Evolutionary conservation across 2,113 vertebrate species (phyloP), one percentile per base, ranked within the genome.

Genomic region (human (Homo sapiens)): DNA sequence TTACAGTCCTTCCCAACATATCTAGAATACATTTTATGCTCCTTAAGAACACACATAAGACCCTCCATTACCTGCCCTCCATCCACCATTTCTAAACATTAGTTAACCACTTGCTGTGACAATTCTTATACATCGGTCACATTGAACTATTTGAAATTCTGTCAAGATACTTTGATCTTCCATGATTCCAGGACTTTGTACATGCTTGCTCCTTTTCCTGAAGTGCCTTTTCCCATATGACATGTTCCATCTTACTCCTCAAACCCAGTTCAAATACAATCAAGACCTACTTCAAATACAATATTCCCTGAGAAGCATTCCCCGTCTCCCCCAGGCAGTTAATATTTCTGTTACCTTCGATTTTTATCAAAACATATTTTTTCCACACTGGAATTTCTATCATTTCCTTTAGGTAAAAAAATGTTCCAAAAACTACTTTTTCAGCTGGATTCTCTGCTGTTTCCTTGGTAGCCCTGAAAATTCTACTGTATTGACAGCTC

Each of bases 301-400:
- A 35, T 85, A 85, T 88, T 92, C 76, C 73, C 80, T 18, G n/a
- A 57, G 35, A 90, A 45, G 43, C 38, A 57, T 92, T 87, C 70
- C 87, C 90, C 75, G 80, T 43, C n/a, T 88, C 32, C 73, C 55
- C 27, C 10, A 52, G 84, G 90, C 64, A 57, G 79, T 68, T 97
- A 89, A 81, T 66, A 75, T 66, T 97, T 90, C 88, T 76, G 50
- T 57, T 91, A 70, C 48, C 52, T 94, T 92, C 79, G 61, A 76
- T 89, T 97, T 97, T 95, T 88, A 96, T 76, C 55, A 57, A 90
- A 96, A 97, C 38, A 84, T 83, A 87, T 45, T 87, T 95, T 81
- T 68, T 84, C 94, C 80, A 87, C 68, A 50, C 18, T 92, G 35
- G 79, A 96, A 97, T 94, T 32, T 95, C 72, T 72, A 48, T 50